Evolutionary conservation across 2,888 invertebrate species (phyloP).

Genomic region (Ceriagrion tenellum): DNA sequence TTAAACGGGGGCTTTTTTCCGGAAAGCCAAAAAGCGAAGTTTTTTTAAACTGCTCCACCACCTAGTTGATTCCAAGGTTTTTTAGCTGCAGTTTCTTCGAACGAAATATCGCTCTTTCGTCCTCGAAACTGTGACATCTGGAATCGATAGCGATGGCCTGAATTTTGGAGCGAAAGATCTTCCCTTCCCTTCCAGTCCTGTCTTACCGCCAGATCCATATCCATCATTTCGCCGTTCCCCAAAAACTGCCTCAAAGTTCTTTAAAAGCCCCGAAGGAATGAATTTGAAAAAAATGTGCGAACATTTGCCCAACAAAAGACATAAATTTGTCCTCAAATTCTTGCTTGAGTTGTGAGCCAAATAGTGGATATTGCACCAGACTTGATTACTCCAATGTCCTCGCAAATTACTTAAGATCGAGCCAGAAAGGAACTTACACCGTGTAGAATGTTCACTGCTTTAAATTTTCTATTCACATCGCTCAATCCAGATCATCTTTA

Average conservation of each 20-base stretch:
- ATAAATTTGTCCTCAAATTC: background rate
- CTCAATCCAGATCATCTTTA: no score
- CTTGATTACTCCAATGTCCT: no score
- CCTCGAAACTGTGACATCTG: background rate
- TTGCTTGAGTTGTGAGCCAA: no score
- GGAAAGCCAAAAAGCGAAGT: background rate
- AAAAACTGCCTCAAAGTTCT: no score
- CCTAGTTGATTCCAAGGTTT: background rate
- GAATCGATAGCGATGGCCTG: background rate
- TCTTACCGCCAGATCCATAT: background rate
- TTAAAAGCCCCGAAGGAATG: background rate
- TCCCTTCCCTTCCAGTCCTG: background rate
- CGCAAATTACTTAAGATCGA: no score
- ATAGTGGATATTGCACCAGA: no score
- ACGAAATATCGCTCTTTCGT: background rate
- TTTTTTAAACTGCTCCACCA: background rate
- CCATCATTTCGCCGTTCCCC: background rate
- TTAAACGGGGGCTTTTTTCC: background rate
- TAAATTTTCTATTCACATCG: no score
- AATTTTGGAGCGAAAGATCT: background rate
- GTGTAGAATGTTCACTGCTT: no score
- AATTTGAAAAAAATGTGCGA: background rate
- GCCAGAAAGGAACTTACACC: no score
- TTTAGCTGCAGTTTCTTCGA: background rate
- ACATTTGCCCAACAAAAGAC: background rate